Percentiles rank a stretch among this genome's conserved stretches.
phyloP scores from a whole-genome alignment of 2,797 vertebrate genomes.

The Periophthalmus magnuspinnatus region DNA sequence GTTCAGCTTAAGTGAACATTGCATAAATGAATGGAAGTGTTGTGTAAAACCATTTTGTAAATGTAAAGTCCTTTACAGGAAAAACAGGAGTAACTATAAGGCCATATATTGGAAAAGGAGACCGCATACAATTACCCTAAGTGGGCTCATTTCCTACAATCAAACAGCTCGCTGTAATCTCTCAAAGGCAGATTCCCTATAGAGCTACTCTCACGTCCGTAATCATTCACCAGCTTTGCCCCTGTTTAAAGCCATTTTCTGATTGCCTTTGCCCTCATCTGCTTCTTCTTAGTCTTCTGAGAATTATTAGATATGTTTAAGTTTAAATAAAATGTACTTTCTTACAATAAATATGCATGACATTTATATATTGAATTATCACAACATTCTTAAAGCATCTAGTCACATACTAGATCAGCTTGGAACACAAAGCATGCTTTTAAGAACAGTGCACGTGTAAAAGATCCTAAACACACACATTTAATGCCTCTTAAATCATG shows the following conservation, averaged over 20 bases:
- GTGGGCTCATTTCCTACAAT: constrained; percentile 64
- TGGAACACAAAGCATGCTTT: not conserved
- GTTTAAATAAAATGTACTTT: not conserved
- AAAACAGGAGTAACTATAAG: constrained; percentile 27
- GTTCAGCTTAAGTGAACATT: not conserved
- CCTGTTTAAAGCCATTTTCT: constrained; percentile 18
- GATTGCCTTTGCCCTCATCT: not conserved
- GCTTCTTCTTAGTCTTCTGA: constrained; percentile 1
- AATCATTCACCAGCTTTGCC: constrained; percentile 37
- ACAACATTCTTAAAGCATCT: not conserved
- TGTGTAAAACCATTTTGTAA: not conserved
- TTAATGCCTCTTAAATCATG: constrained; percentile 39
- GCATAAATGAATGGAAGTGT: not conserved
- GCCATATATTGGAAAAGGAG: constrained; percentile 35
- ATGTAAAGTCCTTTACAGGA: not conserved
- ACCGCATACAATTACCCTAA: constrained; percentile 64
- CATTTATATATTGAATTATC: not conserved
- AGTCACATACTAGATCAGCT: constrained; percentile 10
- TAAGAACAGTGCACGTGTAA: constrained; percentile 6
- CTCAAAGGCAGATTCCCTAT: constrained; percentile 58
- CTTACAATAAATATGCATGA: not conserved
- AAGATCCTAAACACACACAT: constrained; percentile 14
- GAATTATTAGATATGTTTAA: not conserved
- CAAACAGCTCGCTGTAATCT: constrained; percentile 61
- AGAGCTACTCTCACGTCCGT: constrained; percentile 53